Evolutionary conservation across 2,797 vertebrate species (phyloP).

Genomic region (Chaetophractus vellerosus): DNA sequence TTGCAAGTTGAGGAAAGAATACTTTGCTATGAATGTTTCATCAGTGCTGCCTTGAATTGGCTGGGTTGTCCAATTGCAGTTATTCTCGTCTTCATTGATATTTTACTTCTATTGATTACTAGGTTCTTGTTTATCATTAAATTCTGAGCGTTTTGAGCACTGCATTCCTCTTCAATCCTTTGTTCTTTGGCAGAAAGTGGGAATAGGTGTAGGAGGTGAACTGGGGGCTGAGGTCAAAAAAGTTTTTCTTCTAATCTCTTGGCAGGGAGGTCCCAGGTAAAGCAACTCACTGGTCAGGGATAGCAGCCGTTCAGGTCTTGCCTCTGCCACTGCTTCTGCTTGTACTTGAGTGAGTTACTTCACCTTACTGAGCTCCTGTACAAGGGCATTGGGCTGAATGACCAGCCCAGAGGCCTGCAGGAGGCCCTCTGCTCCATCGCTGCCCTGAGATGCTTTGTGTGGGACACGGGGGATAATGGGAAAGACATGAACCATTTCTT

Average conservation of each 20-base stretch:
- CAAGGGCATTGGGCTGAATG: background rate
- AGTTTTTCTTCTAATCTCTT: background rate
- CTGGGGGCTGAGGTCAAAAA: background rate
- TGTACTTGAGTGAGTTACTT: background rate
- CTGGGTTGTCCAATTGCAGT: background rate
- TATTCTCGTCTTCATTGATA: background rate
- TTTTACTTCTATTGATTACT: background rate
- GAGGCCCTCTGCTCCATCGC: fast-evolving
- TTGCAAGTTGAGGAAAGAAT: background rate
- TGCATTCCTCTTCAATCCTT: background rate
- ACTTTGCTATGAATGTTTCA: background rate
- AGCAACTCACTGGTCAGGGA: background rate
- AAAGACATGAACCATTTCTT: background rate
- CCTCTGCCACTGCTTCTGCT: background rate
- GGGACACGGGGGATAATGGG: background rate
- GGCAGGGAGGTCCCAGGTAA: background rate
- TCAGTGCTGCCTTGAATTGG: background rate
- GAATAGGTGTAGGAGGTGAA: background rate
- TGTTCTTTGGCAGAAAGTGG: constrained; percentile 12
- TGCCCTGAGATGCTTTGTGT: background rate
- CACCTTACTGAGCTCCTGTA: background rate
- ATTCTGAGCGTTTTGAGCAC: background rate
- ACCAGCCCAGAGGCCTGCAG: background rate
- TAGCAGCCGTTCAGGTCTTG: background rate
- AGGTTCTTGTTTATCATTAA: background rate